Conservation (phyloP, 2,797 vertebrate species). For the Menidia menidia region DNA sequence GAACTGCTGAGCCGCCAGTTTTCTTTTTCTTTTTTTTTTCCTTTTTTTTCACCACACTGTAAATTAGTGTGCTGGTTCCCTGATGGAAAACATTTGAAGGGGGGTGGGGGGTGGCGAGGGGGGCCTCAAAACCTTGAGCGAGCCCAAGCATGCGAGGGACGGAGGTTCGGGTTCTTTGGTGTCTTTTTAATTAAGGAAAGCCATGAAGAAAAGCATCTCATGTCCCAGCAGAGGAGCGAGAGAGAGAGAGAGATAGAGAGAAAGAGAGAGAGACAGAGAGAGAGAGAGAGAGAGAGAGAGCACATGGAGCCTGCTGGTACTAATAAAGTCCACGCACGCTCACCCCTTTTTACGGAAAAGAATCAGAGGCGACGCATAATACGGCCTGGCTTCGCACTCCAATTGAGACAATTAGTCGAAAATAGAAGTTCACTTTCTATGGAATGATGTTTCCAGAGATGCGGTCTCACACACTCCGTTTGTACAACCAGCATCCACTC, state of each 20-base stretch:
- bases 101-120: slow-evolving; percentile 37
- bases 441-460: slow-evolving; percentile 33
- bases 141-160: slow-evolving; percentile 16
- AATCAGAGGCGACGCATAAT: slow-evolving; percentile 33
- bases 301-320: slow-evolving; percentile 59
- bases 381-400: slow-evolving; percentile 38
- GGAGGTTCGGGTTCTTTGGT: slow-evolving; percentile 35
- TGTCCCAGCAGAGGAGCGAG: slow-evolving; percentile 44
- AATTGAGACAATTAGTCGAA: slow-evolving; percentile 61
- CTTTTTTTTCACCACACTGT: slow-evolving; percentile 66
- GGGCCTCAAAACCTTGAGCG: slow-evolving; percentile 53
- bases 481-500: not conserved
- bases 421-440: slow-evolving; percentile 67
- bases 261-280: too few species aligned
- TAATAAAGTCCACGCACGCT: slow-evolving; percentile 45
- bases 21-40: slow-evolving; percentile 59
- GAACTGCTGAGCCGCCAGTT: slow-evolving; percentile 68
- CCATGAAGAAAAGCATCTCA: slow-evolving; percentile 43
- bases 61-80: slow-evolving; percentile 67
- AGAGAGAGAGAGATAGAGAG: too few species aligned
- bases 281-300: slow-evolving; percentile 32
- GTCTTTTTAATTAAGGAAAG: slow-evolving; percentile 58
- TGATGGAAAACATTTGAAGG: slow-evolving; percentile 79
- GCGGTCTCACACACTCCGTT: not conserved
- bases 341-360: not conserved